phyloP scores from a whole-genome alignment of 1,140 invertebrate species.

The Zaprionus kolodkinae region DNA sequence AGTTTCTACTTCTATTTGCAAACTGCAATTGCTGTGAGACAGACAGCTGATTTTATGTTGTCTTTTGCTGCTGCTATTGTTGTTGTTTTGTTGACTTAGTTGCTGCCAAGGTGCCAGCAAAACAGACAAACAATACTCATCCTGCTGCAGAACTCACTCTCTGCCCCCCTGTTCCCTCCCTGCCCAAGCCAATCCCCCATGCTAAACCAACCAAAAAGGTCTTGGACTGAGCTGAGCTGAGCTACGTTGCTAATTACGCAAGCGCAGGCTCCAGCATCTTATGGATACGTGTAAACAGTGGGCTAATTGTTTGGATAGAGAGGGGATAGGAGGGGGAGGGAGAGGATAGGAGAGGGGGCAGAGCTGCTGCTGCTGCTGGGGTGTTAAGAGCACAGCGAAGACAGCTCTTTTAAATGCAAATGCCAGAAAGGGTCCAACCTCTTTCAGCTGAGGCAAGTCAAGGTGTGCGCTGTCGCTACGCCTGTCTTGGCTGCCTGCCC shows the following conservation, averaged over 20 bases:
- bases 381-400: constrained; percentile 55
- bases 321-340: no score
- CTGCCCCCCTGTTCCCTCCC: no score
- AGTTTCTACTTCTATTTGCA: constrained; percentile 34
- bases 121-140: constrained; percentile 45
- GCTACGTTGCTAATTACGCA: constrained; percentile 65
- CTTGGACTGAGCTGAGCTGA: constrained; percentile 12
- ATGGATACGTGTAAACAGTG: constrained; percentile 64
- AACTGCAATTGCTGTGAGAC: constrained; percentile 24
- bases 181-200: neutral
- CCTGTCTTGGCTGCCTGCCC: neutral
- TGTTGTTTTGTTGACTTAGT: constrained; percentile 63
- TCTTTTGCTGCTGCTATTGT: constrained; percentile 11
- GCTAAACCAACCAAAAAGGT: neutral
- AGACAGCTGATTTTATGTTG: constrained; percentile 36
- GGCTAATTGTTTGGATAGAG: constrained; percentile 68
- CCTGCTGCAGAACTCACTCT: constrained; percentile 1
- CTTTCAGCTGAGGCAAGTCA: constrained; percentile 25
- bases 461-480: constrained; percentile 26
- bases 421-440: constrained; percentile 45
- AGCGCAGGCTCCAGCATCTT: constrained; percentile 49
- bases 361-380: constrained; percentile 29
- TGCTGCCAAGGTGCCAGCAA: constrained; percentile 40
- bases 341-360: neutral
- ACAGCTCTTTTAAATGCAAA: constrained; percentile 76